Conservation (phyloP, 2,888 invertebrate genomes). For the Drosophila incognita region DNA sequence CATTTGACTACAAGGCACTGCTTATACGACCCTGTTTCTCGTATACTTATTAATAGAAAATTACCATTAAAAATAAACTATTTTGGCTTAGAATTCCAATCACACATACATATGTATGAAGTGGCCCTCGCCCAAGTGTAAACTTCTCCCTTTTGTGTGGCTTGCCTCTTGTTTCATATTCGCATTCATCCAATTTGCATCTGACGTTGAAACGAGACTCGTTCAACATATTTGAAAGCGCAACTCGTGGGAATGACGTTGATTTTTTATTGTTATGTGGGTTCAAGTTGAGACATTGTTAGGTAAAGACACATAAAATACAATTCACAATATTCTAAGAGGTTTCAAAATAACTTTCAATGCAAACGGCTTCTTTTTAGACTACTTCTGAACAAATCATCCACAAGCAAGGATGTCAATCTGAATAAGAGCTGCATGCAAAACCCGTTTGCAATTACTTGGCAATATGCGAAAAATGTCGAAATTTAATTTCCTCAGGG, state of each 20-base stretch:
- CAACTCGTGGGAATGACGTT: constrained; percentile 56
- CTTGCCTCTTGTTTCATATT: constrained; percentile 62
- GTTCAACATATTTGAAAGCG: constrained; percentile 34
- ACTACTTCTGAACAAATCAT: constrained; percentile 9
- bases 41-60: not conserved
- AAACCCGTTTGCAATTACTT: constrained; percentile 59
- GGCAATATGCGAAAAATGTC: constrained; percentile 61
- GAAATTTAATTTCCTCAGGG: constrained; percentile 60
- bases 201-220: constrained; percentile 46
- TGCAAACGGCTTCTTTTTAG: not conserved
- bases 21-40: not conserved
- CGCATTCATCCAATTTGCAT: constrained; percentile 66
- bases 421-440: constrained; percentile 23
- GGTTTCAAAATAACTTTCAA: not conserved
- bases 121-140: constrained; percentile 13
- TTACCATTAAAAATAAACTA: not conserved
- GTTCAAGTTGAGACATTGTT: not conserved
- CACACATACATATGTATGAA: not conserved
- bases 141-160: constrained; percentile 15
- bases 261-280: constrained; percentile 57
- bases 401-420: constrained; percentile 28
- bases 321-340: not conserved
- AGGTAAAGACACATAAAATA: not conserved
- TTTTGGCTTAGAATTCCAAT: not conserved
- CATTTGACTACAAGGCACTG: not conserved